Evolutionary conservation across 2,797 vertebrate species (phyloP).

Genomic region (Spheniscus humboldti): DNA sequence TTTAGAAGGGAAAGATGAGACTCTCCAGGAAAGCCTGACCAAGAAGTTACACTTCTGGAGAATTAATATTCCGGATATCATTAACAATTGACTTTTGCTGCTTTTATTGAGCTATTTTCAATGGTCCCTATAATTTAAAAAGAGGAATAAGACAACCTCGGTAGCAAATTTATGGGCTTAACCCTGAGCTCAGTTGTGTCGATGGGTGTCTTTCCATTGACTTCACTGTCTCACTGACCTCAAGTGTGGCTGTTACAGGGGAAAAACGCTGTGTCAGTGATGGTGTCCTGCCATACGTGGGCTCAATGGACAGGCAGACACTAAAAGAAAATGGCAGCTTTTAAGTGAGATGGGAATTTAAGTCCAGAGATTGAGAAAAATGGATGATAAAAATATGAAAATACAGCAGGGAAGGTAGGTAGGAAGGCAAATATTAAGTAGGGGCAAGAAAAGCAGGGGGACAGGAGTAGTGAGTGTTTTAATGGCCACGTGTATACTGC

Average conservation of each 20-base stretch:
- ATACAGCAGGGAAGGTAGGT: background rate
- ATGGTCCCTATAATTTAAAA: background rate
- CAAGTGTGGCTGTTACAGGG: accelerated
- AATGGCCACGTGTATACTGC: background rate
- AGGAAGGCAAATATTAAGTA: background rate
- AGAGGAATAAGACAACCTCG: background rate
- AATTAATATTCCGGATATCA: conserved; percentile 12
- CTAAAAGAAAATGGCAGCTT: background rate
- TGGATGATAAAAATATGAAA: background rate
- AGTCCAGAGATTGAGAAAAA: background rate
- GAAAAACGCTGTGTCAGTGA: background rate
- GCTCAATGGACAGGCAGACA: background rate
- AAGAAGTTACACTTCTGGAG: background rate
- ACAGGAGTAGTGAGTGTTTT: background rate
- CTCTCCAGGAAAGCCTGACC: background rate
- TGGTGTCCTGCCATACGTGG: accelerated
- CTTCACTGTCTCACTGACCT: background rate
- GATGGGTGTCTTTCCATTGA: background rate
- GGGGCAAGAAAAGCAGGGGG: background rate
- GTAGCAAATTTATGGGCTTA: background rate
- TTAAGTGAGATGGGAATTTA: background rate
- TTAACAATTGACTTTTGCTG: background rate
- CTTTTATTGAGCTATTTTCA: conserved; percentile 6
- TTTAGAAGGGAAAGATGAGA: background rate
- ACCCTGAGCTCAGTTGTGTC: background rate